phyloP scores from a whole-genome alignment of 2,888 invertebrate species.

The Tipula lateralis region DNA sequence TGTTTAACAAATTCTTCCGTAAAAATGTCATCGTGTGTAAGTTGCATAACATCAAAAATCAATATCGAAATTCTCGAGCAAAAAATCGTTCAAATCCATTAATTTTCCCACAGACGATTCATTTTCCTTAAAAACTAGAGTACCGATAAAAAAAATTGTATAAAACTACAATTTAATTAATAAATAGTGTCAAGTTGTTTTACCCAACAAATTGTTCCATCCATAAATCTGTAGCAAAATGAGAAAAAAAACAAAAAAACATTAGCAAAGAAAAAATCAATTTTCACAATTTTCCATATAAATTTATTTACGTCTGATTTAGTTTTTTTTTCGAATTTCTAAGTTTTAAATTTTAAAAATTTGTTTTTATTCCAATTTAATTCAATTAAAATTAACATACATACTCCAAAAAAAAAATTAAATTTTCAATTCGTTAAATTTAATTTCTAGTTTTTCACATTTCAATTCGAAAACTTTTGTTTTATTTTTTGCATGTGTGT shows the following conservation, averaged over 20 bases:
- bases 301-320: constrained; percentile 14
- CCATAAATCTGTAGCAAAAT: neutral
- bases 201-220: neutral
- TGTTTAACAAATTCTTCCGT: neutral
- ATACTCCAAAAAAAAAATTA: neutral
- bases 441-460: neutral
- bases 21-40: neutral
- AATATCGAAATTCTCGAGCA: neutral
- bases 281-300: neutral
- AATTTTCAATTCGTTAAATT: neutral
- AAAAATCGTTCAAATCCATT: neutral
- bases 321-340: neutral
- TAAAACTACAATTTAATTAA: neutral
- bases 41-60: neutral
- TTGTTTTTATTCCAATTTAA: neutral
- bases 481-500: neutral
- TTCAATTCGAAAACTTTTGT: neutral
- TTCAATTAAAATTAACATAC: neutral
- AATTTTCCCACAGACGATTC: neutral
- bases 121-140: neutral
- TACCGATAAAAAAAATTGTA: neutral
- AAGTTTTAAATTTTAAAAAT: neutral
- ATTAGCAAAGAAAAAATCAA: neutral
- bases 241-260: neutral
- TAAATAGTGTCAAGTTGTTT: neutral